A percentile compares a stretch with the other conserved stretches of the same genome.
Evolutionary conservation across 1,140 invertebrate species (phyloP).

Genomic region (Helicoverpa armigera): DNA sequence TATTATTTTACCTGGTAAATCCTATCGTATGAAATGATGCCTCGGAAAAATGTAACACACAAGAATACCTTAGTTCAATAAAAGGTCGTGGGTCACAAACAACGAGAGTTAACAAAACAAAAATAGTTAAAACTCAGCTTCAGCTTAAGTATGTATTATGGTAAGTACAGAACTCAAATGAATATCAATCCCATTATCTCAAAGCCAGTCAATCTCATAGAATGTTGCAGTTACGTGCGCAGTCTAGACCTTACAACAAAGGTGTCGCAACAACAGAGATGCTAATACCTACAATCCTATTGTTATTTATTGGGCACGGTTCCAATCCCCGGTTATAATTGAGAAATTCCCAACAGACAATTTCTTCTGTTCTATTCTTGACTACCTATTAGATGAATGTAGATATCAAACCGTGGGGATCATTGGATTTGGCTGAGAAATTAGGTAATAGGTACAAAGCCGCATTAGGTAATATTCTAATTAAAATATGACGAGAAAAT

Average conservation of each 20-base stretch:
- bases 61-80: too few species aligned
- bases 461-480: too few species aligned
- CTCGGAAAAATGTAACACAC: too few species aligned
- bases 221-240: neutral
- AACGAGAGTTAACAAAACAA: too few species aligned
- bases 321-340: constrained; percentile 28
- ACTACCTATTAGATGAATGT: neutral
- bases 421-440: neutral
- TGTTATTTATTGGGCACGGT: constrained; percentile 38
- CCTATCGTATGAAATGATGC: neutral
- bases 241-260: neutral
- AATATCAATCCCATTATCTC: too few species aligned
- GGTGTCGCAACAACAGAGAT: constrained; percentile 9
- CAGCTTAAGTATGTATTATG: too few species aligned
- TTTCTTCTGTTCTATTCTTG: constrained; percentile 15
- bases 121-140: too few species aligned
- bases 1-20: constrained; percentile 53
- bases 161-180: too few species aligned
- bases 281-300: constrained; percentile 21
- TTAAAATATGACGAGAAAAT: too few species aligned
- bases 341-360: constrained; percentile 7
- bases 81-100: too few species aligned
- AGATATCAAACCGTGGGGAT: neutral
- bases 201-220: neutral
- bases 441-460: neutral